These are phyloP conservation scores for Microcaecilia unicolor DNA, from an alignment of 2,797 vertebrate genomes.

Conservation along the genomic window DNA sequence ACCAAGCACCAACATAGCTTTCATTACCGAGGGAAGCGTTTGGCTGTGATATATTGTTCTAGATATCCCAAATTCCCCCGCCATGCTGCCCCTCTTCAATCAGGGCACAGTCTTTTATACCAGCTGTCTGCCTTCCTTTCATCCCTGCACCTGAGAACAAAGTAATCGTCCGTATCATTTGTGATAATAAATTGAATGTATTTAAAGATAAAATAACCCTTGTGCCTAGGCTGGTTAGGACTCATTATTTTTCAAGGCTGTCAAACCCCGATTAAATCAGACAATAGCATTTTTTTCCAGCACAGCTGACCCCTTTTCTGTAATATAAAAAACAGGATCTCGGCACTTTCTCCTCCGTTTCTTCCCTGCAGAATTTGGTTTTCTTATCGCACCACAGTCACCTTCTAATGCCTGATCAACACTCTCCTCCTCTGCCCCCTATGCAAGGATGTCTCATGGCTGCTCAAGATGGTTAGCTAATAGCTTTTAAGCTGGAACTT, in stretches of 20 bases:
- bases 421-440: too few species aligned
- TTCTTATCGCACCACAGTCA: too few species aligned
- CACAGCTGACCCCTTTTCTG: not conserved
- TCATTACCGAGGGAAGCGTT: conserved; percentile 33
- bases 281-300: not conserved
- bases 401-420: too few species aligned
- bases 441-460: too few species aligned
- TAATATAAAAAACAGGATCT: not conserved
- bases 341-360: not conserved
- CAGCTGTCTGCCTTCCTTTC: not conserved
- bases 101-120: not conserved
- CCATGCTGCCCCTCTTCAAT: not conserved
- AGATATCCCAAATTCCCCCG: not conserved
- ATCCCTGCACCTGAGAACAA: not conserved
- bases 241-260: not conserved
- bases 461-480: too few species aligned
- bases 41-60: not conserved
- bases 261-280: not conserved
- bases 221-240: not conserved
- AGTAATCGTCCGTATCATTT: not conserved
- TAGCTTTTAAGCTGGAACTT: too few species aligned
- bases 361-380: not conserved
- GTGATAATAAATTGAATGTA: not conserved
- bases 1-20: too few species aligned
- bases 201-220: fast-evolving